Evolutionary conservation across 2,113 vertebrate genomes (phyloP).

Genomic region (Pseudorectes ferrugineus): DNA sequence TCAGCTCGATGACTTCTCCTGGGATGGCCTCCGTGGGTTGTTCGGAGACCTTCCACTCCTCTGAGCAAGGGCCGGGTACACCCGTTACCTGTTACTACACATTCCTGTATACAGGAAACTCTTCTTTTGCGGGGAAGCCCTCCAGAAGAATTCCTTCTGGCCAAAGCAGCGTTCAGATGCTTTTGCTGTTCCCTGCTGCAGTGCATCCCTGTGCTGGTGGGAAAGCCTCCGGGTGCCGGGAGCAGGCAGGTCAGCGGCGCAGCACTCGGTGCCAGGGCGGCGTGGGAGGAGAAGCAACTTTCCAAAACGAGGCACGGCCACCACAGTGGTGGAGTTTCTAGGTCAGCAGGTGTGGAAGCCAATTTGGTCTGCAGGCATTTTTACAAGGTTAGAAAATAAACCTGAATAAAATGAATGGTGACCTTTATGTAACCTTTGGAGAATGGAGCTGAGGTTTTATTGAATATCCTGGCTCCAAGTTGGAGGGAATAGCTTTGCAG

Average conservation of each 20-base stretch:
- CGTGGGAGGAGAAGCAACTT: background rate
- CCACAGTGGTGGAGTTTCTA: background rate
- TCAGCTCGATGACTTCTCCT: background rate
- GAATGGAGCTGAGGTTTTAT: constrained; percentile 25
- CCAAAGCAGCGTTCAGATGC: background rate
- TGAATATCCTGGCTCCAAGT: background rate
- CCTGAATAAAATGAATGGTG: constrained; percentile 36
- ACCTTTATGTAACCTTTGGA: constrained; percentile 56
- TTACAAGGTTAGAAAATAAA: constrained; percentile 57
- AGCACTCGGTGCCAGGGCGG: background rate
- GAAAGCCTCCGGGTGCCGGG: rapidly evolving
- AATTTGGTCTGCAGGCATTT: constrained; percentile 42
- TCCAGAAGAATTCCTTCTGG: background rate
- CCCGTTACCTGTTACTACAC: background rate
- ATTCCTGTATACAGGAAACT: background rate
- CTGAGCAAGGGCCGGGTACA: background rate
- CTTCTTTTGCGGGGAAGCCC: background rate
- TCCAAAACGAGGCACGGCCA: background rate
- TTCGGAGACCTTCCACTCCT: background rate
- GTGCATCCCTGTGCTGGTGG: background rate
- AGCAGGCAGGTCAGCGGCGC: background rate
- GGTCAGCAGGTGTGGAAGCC: constrained; percentile 54
- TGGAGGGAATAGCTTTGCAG: background rate
- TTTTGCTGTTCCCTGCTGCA: background rate
- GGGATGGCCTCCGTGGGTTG: background rate